Percentiles rank a stretch among this genome's conserved stretches.
phyloP scores from a whole-genome alignment of 2,113 vertebrate species.

The Cervus canadensis region DNA sequence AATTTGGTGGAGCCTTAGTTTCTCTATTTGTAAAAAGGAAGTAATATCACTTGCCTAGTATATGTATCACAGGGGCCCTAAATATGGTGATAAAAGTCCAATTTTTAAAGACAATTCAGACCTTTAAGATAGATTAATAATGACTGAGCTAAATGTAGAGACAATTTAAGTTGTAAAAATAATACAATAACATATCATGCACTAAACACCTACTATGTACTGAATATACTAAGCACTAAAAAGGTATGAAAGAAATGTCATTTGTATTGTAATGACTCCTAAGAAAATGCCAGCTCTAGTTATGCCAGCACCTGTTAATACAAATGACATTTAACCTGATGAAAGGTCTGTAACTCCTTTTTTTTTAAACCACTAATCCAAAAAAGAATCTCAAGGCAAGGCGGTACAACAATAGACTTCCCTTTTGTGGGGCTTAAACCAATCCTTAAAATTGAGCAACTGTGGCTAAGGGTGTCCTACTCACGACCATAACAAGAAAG shows the following conservation, averaged over 20 bases:
- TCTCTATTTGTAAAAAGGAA: constrained; percentile 11
- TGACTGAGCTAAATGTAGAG: background rate
- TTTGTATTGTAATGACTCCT: background rate
- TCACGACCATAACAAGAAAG: background rate
- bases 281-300: constrained; percentile 21
- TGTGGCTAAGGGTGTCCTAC: background rate
- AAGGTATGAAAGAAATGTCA: background rate
- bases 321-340: background rate
- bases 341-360: background rate
- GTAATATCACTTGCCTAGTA: background rate
- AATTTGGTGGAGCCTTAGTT: background rate
- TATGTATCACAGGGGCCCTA: background rate
- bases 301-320: background rate
- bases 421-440: background rate
- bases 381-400: constrained; percentile 8
- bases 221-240: background rate
- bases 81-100: background rate
- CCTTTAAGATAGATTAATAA: background rate
- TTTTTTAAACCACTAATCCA: background rate
- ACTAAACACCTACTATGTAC: background rate
- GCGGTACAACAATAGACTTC: background rate
- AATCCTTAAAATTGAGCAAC: background rate
- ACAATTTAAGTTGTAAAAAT: background rate
- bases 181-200: background rate
- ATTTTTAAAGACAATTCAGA: constrained; percentile 10